Percentiles rank a stretch among this genome's conserved stretches.
phyloP scores from a whole-genome alignment of 2,888 invertebrate genomes.

The Drosophila emarginata region DNA sequence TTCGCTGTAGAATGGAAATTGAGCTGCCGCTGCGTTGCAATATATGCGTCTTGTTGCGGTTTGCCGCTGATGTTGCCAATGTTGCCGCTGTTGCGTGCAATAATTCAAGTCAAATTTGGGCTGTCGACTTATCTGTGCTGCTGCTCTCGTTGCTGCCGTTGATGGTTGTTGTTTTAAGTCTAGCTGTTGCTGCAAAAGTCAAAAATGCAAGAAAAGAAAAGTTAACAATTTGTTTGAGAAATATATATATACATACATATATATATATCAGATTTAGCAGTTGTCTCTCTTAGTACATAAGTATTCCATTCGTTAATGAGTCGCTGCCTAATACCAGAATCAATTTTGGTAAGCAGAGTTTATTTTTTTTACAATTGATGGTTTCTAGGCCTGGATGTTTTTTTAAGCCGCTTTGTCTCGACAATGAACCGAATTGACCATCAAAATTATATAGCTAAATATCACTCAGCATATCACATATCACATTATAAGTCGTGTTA shows the following conservation, averaged over 20 bases:
- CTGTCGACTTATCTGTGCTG: conserved; percentile 79
- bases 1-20: conserved; percentile 43
- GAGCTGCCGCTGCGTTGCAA: conserved; percentile 55
- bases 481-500: conserved; percentile 73
- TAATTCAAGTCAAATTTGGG: conserved; percentile 78
- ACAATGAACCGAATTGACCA: conserved; percentile 48
- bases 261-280: neutral
- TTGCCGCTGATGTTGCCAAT: conserved; percentile 33
- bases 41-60: conserved; percentile 64
- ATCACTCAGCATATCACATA: conserved; percentile 49
- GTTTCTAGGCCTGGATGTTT: neutral
- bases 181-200: conserved; percentile 61
- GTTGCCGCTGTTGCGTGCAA: conserved; percentile 66
- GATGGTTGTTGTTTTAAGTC: conserved; percentile 71
- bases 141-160: conserved; percentile 24
- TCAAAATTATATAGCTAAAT: conserved; percentile 40
- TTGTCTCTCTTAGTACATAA: no score
- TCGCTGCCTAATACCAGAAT: no score
- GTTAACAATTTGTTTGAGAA: conserved; percentile 13
- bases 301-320: no score
- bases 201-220: conserved; percentile 59
- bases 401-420: conserved; percentile 39
- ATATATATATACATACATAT: neutral
- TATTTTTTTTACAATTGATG: no score
- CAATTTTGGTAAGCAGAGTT: no score